phyloP scores from a whole-genome alignment of 2,797 vertebrate species.

The Syndactyla subalaris region DNA sequence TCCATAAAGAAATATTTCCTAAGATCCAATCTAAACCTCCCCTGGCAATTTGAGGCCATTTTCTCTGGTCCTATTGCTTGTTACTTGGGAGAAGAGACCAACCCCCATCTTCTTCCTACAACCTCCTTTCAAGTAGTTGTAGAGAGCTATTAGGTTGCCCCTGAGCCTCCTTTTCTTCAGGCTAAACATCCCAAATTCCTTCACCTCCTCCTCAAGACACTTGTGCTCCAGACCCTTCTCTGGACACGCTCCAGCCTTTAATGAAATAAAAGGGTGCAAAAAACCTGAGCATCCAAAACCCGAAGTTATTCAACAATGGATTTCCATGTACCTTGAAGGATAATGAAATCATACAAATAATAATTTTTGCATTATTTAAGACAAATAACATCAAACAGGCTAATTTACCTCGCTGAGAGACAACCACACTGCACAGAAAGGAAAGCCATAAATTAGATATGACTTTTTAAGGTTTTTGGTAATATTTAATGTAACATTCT shows the following conservation, averaged over 20 bases:
- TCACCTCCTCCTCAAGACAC: neutral
- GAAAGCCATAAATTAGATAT: neutral
- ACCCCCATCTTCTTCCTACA: neutral
- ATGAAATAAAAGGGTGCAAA: neutral
- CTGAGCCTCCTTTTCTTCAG: neutral
- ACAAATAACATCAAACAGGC: neutral
- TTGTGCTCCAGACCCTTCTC: neutral
- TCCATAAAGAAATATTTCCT: neutral
- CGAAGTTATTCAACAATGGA: neutral
- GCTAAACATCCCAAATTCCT: neutral
- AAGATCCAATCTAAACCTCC: neutral
- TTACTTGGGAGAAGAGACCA: neutral
- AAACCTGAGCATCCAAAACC: neutral
- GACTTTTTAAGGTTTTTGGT: neutral
- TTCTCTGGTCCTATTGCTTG: neutral
- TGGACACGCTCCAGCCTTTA: neutral
- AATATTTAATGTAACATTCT: neutral
- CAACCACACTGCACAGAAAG: neutral
- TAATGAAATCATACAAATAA: neutral
- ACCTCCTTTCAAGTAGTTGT: neutral
- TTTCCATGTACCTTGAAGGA: neutral
- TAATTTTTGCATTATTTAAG: neutral
- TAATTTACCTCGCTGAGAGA: neutral
- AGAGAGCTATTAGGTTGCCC: neutral
- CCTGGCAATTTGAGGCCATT: neutral